Conservation (phyloP, 2,113 vertebrate genomes). For the Percopsis transmontana region DNA sequence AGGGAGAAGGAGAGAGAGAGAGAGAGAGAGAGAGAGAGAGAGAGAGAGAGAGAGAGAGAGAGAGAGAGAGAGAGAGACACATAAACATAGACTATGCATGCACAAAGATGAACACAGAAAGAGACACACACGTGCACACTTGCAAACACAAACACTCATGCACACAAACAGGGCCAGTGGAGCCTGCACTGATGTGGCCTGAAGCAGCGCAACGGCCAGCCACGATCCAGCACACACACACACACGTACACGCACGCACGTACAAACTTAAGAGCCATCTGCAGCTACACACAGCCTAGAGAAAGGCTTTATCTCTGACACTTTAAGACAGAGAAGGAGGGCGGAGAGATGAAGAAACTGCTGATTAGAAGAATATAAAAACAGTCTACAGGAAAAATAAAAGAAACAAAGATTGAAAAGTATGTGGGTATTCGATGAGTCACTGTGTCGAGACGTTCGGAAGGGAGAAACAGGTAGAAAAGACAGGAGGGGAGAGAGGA, state of each 20-base stretch:
- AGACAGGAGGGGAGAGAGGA: slow-evolving; percentile 1
- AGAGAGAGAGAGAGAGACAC: slow-evolving; percentile 30
- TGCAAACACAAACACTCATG: slow-evolving; percentile 63
- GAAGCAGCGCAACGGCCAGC: slow-evolving; percentile 61
- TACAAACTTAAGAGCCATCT: slow-evolving; percentile 62
- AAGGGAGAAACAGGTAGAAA: background rate
- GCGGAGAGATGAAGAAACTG: slow-evolving; percentile 32
- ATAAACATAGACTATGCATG: background rate
- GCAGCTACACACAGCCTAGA: slow-evolving; percentile 69
- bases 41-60: slow-evolving; percentile 25
- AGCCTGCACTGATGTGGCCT: slow-evolving; percentile 73
- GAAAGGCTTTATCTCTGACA: slow-evolving; percentile 67
- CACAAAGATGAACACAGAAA: slow-evolving; percentile 17
- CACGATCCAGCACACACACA: slow-evolving; percentile 23
- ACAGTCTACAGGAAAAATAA: background rate
- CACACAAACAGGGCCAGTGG: slow-evolving; percentile 69
- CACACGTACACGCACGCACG: slow-evolving; percentile 32
- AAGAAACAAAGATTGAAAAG: too few species aligned
- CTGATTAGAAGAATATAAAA: slow-evolving; percentile 36
- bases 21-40: background rate
- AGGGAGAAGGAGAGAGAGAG: slow-evolving; percentile 31
- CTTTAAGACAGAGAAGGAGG: slow-evolving; percentile 43
- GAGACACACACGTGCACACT: slow-evolving; percentile 57
- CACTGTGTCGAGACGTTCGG: too few species aligned
- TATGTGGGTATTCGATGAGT: too few species aligned